Conservation (phyloP, 1,140 invertebrate genomes). For the Sogatella furcifera region DNA sequence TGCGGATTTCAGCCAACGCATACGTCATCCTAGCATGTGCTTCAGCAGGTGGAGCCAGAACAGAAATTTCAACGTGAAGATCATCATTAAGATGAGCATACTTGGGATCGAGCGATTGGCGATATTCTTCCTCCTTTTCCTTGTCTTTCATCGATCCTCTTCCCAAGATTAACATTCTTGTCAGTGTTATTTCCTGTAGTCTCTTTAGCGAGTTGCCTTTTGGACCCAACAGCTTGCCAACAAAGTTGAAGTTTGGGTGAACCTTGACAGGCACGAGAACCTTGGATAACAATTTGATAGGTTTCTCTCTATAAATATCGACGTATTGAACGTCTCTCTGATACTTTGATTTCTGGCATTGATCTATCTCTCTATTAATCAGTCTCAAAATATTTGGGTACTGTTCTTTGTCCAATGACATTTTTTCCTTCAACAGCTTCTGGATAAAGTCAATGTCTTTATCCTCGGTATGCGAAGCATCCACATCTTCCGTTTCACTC, state of each 20-base stretch:
- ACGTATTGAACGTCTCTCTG: constrained; percentile 21
- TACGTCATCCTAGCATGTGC: constrained; percentile 84
- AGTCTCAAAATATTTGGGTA: too few species aligned
- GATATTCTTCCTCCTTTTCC: constrained; percentile 73
- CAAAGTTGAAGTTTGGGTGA: constrained; percentile 69
- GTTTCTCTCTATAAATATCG: too few species aligned
- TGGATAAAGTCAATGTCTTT: too few species aligned
- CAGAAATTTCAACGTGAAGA: constrained; percentile 86
- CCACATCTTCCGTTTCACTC: too few species aligned
- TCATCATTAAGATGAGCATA: constrained; percentile 87
- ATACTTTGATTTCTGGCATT: too few species aligned
- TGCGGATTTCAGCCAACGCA: constrained; percentile 64
- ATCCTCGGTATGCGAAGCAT: too few species aligned
- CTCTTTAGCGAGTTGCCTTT: constrained; percentile 87
- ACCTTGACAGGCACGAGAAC: too few species aligned
- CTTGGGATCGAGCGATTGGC: constrained; percentile 78
- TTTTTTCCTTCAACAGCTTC: too few species aligned
- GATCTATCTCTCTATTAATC: too few species aligned
- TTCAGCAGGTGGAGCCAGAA: constrained; percentile 79
- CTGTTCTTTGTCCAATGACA: too few species aligned
- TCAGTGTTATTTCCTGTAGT: constrained; percentile 87
- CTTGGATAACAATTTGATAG: too few species aligned
- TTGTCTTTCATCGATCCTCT: constrained; percentile 91
- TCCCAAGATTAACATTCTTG: constrained; percentile 89
- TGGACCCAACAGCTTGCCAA: constrained; percentile 81